These are phyloP conservation scores for Alloplasta piceator DNA, from an alignment of 2,888 invertebrate species.

Conservation along the genomic window DNA sequence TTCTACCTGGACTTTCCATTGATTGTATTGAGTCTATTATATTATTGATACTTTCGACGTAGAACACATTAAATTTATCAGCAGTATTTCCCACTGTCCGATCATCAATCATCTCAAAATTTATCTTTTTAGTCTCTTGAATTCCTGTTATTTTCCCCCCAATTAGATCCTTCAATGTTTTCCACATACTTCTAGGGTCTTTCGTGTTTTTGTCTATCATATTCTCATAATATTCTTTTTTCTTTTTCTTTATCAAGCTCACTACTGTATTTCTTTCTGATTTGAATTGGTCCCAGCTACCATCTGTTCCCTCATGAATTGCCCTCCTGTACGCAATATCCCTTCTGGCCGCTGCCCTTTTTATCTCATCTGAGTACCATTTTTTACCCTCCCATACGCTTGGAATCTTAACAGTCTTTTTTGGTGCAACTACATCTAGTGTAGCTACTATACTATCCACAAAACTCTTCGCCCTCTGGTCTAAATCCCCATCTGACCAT, in stretches of 20 bases:
- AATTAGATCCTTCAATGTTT: too few species aligned
- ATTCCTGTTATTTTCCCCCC: too few species aligned
- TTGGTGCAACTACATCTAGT: constrained; percentile 18
- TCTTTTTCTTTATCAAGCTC: constrained; percentile 41
- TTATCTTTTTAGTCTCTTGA: too few species aligned
- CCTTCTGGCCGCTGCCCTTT: constrained; percentile 23
- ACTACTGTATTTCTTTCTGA: constrained; percentile 33
- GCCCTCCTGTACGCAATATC: constrained; percentile 28
- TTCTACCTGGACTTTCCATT: too few species aligned
- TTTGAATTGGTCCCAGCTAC: constrained; percentile 33
- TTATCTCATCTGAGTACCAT: constrained; percentile 45
- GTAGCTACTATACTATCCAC: constrained; percentile 15
- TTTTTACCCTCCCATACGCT: constrained; percentile 42
- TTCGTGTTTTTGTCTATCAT: too few species aligned
- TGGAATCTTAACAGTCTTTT: constrained; percentile 13
- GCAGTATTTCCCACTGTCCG: too few species aligned
- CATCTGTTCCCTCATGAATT: not conserved
- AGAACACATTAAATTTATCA: too few species aligned
- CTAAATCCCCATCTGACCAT: constrained; percentile 10
- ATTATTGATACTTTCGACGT: too few species aligned
- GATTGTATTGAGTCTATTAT: too few species aligned
- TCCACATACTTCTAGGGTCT: too few species aligned
- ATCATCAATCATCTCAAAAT: too few species aligned
- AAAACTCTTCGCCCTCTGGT: constrained; percentile 1
- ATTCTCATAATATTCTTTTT: constrained; percentile 13